Conservation (phyloP, 2,888 invertebrate genomes). For the Drosophila gaucha region DNA sequence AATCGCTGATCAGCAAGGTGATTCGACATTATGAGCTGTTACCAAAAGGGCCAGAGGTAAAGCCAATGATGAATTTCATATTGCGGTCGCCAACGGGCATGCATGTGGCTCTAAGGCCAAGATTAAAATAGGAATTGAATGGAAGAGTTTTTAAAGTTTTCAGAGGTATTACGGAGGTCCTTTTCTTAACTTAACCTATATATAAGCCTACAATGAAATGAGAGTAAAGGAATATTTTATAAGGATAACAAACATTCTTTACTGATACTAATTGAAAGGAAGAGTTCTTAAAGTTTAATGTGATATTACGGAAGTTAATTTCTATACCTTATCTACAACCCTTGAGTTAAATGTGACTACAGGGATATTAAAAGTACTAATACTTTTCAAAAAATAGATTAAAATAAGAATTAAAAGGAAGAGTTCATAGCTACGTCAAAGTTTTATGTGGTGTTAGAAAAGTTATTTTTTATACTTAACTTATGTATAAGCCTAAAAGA, state of each 20-base stretch:
- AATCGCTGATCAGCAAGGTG: constrained; percentile 72
- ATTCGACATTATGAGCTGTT: constrained; percentile 70
- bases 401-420: too few species aligned
- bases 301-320: neutral
- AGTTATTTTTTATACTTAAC: too few species aligned
- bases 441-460: too few species aligned
- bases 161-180: constrained; percentile 1
- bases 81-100: constrained; percentile 70
- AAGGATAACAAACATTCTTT: neutral
- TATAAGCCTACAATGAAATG: neutral
- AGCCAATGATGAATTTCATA: constrained; percentile 69
- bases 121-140: constrained; percentile 28
- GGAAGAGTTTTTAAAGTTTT: too few species aligned
- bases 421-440: too few species aligned
- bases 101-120: constrained; percentile 62
- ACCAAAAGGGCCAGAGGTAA: constrained; percentile 64
- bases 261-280: neutral
- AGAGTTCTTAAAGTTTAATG: neutral
- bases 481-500: too few species aligned
- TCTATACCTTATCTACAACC: too few species aligned
- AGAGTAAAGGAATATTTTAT: neutral
- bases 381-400: too few species aligned
- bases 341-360: too few species aligned
- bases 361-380: too few species aligned
- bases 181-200: neutral